phyloP scores from a whole-genome alignment of 2,888 invertebrate genomes.

The Drosophila atripex region DNA sequence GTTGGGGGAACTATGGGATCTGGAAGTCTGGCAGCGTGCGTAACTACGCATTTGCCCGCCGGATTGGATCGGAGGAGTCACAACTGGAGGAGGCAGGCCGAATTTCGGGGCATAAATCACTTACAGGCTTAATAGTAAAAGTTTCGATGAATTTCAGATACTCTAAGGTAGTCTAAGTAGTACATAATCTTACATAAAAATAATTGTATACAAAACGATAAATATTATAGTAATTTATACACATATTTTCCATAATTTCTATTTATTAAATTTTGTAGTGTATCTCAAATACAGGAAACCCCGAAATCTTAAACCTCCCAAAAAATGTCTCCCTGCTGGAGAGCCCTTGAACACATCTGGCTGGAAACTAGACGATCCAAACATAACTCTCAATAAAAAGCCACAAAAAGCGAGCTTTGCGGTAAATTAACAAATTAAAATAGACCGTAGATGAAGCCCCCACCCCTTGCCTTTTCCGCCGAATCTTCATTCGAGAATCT shows the following conservation, averaged over 20 bases:
- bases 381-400: constrained; percentile 10
- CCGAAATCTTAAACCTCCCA: constrained; percentile 40
- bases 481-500: no score
- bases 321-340: constrained; percentile 32
- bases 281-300: no score
- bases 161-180: not conserved
- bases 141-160: constrained; percentile 10
- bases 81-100: constrained; percentile 36
- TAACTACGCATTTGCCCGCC: constrained; percentile 75
- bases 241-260: no score
- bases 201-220: not conserved
- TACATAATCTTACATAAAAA: no score
- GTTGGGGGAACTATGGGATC: constrained; percentile 9
- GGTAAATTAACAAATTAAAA: constrained; percentile 77
- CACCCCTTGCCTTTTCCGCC: constrained; percentile 16
- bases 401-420: constrained; percentile 50
- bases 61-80: constrained; percentile 36
- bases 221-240: not conserved
- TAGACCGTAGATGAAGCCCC: constrained; percentile 38
- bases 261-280: no score
- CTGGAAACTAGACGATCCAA: constrained; percentile 56
- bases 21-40: constrained; percentile 50
- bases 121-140: constrained; percentile 55
- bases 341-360: constrained; percentile 53
- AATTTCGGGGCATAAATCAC: constrained; percentile 72